Evolutionary conservation across 2,797 vertebrate species (phyloP), one percentile per base, ranked within the genome.

Genomic region (Gouania willdenowi): DNA sequence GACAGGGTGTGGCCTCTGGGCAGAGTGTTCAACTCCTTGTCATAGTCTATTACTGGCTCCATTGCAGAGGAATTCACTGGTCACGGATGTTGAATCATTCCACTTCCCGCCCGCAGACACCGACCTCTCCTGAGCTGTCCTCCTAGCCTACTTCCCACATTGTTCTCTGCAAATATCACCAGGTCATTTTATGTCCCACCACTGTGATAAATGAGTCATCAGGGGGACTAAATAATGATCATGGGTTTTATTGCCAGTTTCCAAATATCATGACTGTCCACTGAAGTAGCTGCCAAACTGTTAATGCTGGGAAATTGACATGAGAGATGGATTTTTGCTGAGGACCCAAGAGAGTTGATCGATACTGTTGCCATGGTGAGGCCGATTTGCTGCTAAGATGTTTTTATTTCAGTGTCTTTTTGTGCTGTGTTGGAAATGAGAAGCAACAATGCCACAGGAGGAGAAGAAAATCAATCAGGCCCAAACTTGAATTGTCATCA

Each of bases 351-450:
- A 76, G 70, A 48, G 63, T 62, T 85, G 76, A 83, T 86, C 81
- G 48, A 85, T 85, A 83, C 73, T 56, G 81, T 85, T 85, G 71
- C 81, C 71, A 85, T 85, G 80, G 82, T 74, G 81, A 81, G 63
- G 76, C 65, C 47, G 59, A 81, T 83, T 78, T 81, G 70, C 73
- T 51, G 67, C 75, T 77, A 72, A 81, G 72, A 82, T 85, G 75
- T 81, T 84, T 84, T 79, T 75, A 85, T 83, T 81, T 77, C 55
- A 22, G 61, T 46, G 47, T 57, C 71, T 75, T 69, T n/a, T 81
- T 80, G 68, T 47, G 71, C 67, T 66, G 77, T 33, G 73, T 69
- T 79, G 62, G 57, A 80, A 80, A 79, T 71, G 60, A 81, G 80
- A 64, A 54, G 71, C 77, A 74, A 67, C 66, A 69, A 68, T 71